Evolutionary conservation across 2,888 invertebrate genomes (phyloP), one percentile per base, ranked within the genome.

Genomic region (Carabus problematicus): DNA sequence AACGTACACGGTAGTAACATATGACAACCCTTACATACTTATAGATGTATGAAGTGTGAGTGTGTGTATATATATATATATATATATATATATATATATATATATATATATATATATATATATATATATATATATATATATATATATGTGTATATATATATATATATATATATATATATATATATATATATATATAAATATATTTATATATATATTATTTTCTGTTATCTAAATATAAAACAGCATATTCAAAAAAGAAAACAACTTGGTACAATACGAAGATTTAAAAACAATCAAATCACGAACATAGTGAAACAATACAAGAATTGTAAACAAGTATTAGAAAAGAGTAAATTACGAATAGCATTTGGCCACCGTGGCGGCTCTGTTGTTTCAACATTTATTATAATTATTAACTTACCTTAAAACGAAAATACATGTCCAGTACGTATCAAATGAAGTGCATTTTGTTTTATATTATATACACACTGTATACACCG

Each of bases 1-100:
- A 79, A 81, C 60, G 47, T 67, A 67, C 67, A 59, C 39, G 54
- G 60, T 67, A 60, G 60, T 42, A 67, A 49, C 60, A 67, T 60
- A 66, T 58, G 56, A 66, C 56, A 40, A 52, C 59, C 19, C 56
- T 56, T 47, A 45, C 58, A 58, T 54, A 55, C 29, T 42, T 55
- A 64, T 58, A 56, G 45, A 64, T 56, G 58, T 54, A 45, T 8
- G 40, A 64, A 45, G 45, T 56, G 58, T 55, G 47, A 64, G 58
- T 67, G 9, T 16, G n/a, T n/a, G n/a, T n/a, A n/a, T n/a, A n/a
- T n/a, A n/a, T n/a, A n/a, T n/a, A n/a, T n/a, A n/a, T n/a, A n/a
- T n/a, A n/a, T n/a, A n/a, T n/a, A n/a, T n/a, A n/a, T n/a, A n/a
- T n/a, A n/a, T n/a, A n/a, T n/a, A n/a, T n/a, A n/a, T n/a, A n/a